Evolutionary conservation across 1,140 invertebrate genomes (phyloP).

Genomic region (Cepaea nemoralis): DNA sequence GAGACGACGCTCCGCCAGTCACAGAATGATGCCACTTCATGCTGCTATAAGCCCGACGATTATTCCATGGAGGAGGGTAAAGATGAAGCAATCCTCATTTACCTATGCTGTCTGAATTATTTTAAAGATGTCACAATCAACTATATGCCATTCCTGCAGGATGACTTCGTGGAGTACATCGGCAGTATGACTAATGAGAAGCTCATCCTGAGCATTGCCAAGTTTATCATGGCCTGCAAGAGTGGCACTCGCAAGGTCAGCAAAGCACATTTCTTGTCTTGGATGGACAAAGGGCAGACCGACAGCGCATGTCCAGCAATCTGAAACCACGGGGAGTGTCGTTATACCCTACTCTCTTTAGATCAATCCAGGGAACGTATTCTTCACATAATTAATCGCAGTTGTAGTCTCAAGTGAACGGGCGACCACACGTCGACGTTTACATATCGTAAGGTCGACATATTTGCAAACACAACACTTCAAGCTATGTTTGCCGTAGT

Average conservation of each 20-base stretch:
- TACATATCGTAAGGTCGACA: too few species aligned
- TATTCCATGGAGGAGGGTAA: not conserved
- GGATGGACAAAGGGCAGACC: not conserved
- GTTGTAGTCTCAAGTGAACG: too few species aligned
- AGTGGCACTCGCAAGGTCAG: not conserved
- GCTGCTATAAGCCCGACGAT: not conserved
- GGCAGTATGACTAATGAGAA: not conserved
- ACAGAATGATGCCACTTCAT: not conserved
- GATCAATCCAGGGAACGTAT: too few species aligned
- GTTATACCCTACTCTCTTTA: too few species aligned
- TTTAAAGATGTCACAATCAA: not conserved
- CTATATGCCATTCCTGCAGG: not conserved
- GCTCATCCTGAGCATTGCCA: not conserved
- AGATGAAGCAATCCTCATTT: slow-evolving; percentile 14
- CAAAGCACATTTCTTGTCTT: not conserved
- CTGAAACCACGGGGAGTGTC: too few species aligned
- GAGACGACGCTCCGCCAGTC: not conserved
- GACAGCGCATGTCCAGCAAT: not conserved
- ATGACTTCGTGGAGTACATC: not conserved
- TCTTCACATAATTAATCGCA: too few species aligned
- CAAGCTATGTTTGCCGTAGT: too few species aligned
- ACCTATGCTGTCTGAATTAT: slow-evolving; percentile 21
- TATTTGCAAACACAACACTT: too few species aligned
- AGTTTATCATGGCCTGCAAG: not conserved
- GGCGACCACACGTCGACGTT: too few species aligned